These are phyloP conservation scores for Amazona guildingii DNA, from an alignment of 2,113 vertebrate species.

Conservation along the genomic window DNA sequence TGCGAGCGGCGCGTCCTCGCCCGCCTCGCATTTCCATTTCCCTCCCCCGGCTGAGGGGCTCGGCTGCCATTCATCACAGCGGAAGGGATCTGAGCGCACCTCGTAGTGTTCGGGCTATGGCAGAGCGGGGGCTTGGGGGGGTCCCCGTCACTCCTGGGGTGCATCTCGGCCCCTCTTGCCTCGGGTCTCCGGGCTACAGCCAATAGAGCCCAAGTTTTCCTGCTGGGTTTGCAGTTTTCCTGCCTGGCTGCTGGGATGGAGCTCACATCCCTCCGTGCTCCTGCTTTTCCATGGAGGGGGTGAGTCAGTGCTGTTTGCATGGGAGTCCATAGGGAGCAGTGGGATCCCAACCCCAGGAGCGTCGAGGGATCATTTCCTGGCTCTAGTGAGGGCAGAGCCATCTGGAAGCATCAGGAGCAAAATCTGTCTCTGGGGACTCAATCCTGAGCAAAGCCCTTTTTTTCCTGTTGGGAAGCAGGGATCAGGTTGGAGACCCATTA, in stretches of 20 bases:
- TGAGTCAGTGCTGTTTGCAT: not conserved
- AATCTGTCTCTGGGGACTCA: not conserved
- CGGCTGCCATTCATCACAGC: constrained; percentile 74
- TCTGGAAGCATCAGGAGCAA: not conserved
- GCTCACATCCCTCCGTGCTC: not conserved
- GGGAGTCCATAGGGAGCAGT: not conserved
- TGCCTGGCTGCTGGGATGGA: not conserved
- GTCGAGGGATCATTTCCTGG: not conserved
- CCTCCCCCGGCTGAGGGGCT: constrained; percentile 74
- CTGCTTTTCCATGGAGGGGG: not conserved
- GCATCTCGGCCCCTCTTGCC: not conserved
- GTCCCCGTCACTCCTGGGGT: not conserved
- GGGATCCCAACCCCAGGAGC: fast-evolving
- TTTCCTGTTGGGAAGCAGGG: not conserved
- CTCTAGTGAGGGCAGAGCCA: not conserved
- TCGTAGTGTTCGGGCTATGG: constrained; percentile 43
- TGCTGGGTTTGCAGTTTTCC: not conserved
- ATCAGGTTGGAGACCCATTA: not conserved
- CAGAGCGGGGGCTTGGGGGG: not conserved
- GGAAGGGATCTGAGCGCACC: constrained; percentile 77
- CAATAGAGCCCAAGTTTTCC: not conserved
- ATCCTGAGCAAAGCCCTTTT: not conserved
- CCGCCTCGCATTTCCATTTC: constrained; percentile 78
- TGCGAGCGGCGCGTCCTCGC: constrained; percentile 71
- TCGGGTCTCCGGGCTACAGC: not conserved